Evolutionary conservation across 2,113 vertebrate genomes (phyloP).

Genomic region (Morone saxatilis): DNA sequence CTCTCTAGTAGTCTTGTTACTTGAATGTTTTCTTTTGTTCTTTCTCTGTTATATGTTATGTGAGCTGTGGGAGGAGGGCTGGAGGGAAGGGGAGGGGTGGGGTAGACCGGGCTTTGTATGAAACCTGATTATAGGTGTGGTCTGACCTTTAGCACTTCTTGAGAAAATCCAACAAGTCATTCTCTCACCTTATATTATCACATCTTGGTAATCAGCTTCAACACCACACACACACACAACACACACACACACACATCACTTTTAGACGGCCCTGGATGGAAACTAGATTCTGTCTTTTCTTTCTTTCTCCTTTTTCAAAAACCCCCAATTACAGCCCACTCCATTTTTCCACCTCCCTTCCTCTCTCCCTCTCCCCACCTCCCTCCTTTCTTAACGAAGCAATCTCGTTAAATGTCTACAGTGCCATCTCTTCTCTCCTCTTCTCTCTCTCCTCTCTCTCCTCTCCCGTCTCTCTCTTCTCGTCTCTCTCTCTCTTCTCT

Average conservation of each 20-base stretch:
- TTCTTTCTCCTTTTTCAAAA: conserved; percentile 83
- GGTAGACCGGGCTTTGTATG: conserved; percentile 46
- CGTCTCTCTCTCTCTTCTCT: conserved; percentile 63
- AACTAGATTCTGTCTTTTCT: conserved; percentile 84
- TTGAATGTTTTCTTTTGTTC: too few species aligned
- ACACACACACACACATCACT: conserved; percentile 29
- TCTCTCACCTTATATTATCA: conserved; percentile 74
- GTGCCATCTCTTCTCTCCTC: conserved; percentile 47
- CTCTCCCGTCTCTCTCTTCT: too few species aligned
- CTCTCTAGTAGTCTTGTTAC: too few species aligned
- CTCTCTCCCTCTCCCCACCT: conserved; percentile 48
- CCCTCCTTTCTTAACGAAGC: conserved; percentile 82
- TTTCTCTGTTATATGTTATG: too few species aligned
- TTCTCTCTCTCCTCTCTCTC: conserved; percentile 56
- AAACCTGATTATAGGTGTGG: conserved; percentile 79
- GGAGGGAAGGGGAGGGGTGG: not conserved
- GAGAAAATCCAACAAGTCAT: conserved; percentile 76
- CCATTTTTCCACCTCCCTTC: conserved; percentile 72
- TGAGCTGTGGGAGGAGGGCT: not conserved
- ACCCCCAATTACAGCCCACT: conserved; percentile 85
- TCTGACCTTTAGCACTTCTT: conserved; percentile 78
- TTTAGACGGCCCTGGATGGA: conserved; percentile 71
- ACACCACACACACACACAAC: conserved; percentile 26
- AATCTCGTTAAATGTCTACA: conserved; percentile 85
- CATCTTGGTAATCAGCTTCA: too few species aligned